Percentiles rank a stretch among this genome's conserved stretches.
Evolutionary conservation across 2,797 vertebrate genomes (phyloP).

Genomic region (Lophotriccus pileatus): DNA sequence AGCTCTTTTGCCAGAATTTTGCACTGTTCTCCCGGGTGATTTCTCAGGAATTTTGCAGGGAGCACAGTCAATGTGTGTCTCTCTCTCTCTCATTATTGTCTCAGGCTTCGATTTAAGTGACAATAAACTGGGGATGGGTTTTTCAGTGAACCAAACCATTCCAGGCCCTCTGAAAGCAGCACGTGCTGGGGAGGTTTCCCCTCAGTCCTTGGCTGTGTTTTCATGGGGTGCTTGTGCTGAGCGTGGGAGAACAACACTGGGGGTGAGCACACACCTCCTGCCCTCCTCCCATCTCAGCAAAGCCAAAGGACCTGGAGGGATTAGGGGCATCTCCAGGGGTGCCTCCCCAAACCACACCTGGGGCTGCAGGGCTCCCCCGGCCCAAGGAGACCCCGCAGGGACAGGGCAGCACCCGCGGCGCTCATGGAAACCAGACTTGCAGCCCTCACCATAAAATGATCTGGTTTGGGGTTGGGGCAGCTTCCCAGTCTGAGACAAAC

Average conservation of each 20-base stretch:
- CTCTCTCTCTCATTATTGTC: background rate
- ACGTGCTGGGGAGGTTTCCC: background rate
- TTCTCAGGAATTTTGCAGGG: background rate
- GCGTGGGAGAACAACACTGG: rapidly evolving
- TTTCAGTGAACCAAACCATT: background rate
- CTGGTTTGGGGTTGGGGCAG: background rate
- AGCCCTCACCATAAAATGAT: background rate
- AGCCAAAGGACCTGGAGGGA: background rate
- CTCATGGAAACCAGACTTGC: background rate
- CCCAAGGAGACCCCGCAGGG: rapidly evolving
- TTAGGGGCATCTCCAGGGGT: background rate
- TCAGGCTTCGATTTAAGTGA: background rate
- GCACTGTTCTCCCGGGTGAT: background rate
- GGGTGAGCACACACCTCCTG: background rate
- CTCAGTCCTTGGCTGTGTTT: background rate
- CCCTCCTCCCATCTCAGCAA: background rate
- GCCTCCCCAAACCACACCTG: background rate
- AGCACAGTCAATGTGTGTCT: background rate
- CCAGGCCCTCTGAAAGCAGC: background rate
- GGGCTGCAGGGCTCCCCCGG: background rate
- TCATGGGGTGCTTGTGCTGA: background rate
- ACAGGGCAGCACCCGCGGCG: background rate
- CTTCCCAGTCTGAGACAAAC: background rate
- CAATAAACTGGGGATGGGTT: background rate
- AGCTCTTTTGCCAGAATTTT: background rate